These are phyloP conservation scores for Chymomyza procnemis DNA, from an alignment of 2,888 invertebrate genomes.

Conservation along the genomic window DNA sequence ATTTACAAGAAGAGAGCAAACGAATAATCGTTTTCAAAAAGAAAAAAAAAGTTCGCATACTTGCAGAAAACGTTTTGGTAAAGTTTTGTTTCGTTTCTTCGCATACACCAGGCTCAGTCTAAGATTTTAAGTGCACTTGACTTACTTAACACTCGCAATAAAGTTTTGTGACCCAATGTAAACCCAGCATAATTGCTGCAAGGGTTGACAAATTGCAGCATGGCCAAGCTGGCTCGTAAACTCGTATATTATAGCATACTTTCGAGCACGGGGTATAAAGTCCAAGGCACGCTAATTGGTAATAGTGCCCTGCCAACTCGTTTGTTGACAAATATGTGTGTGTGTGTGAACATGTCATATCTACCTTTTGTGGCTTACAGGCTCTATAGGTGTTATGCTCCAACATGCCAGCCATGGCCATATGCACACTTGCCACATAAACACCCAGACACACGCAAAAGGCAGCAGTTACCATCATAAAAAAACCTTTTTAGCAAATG, in stretches of 20 bases:
- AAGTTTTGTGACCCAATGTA: too few relatives aligned
- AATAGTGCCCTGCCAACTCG: conserved; percentile 44
- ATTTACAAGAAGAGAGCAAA: too few relatives aligned
- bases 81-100: too few relatives aligned
- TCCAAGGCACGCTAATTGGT: conserved; percentile 61
- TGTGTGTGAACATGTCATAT: conserved; percentile 51
- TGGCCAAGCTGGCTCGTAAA: conserved; percentile 19
- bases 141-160: too few relatives aligned
- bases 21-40: too few relatives aligned
- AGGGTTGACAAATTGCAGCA: conserved; percentile 65
- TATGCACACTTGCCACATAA: not conserved
- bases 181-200: conserved; percentile 19
- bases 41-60: too few relatives aligned
- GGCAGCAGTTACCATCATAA: conserved; percentile 8
- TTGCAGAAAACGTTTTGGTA: too few relatives aligned
- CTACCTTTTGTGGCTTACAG: conserved; percentile 32
- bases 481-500: conserved; percentile 43
- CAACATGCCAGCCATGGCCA: conserved; percentile 29
- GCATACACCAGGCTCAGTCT: too few relatives aligned
- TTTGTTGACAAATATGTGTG: conserved; percentile 5
- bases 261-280: conserved; percentile 39
- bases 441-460: conserved; percentile 13
- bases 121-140: too few relatives aligned
- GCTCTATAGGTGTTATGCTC: conserved; percentile 2
- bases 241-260: conserved; percentile 60